These are phyloP conservation scores for Phrynocephalus forsythii DNA, from an alignment of 2,797 vertebrate genomes.

Conservation along the genomic window DNA sequence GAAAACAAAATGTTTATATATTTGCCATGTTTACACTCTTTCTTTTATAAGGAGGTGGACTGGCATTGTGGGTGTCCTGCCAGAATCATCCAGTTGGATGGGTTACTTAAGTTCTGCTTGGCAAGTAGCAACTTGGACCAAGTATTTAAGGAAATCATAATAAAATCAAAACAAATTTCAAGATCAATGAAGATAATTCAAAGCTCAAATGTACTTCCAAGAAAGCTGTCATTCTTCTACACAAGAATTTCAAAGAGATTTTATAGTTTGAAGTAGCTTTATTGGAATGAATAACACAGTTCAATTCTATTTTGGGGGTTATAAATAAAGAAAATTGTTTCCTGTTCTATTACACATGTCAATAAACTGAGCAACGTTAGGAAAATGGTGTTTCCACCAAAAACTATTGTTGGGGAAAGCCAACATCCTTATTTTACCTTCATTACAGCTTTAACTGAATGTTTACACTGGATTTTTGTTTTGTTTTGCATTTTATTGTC, in stretches of 20 bases:
- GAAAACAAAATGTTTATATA: neutral
- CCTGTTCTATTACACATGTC: neutral
- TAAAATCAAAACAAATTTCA: conserved; percentile 26
- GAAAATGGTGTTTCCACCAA: neutral
- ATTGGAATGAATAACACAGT: conserved; percentile 1
- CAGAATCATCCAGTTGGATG: too few relatives aligned
- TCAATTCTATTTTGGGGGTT: neutral
- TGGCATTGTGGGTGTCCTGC: too few relatives aligned
- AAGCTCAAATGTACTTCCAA: conserved; percentile 24
- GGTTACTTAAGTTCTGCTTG: neutral
- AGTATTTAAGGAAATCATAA: neutral
- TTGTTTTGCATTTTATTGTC: neutral
- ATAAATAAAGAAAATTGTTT: neutral
- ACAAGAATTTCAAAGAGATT: neutral
- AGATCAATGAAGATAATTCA: conserved; percentile 1
- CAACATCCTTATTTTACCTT: neutral
- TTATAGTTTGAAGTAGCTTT: neutral
- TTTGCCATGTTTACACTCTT: neutral
- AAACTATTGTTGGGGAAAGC: neutral
- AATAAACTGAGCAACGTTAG: neutral
- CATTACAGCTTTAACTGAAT: neutral
- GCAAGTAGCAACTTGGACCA: neutral
- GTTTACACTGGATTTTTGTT: neutral
- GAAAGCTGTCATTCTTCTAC: neutral
- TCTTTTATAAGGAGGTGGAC: neutral